phyloP scores from a whole-genome alignment of 2,797 vertebrate species.

The Artibeus jamaicensis region DNA sequence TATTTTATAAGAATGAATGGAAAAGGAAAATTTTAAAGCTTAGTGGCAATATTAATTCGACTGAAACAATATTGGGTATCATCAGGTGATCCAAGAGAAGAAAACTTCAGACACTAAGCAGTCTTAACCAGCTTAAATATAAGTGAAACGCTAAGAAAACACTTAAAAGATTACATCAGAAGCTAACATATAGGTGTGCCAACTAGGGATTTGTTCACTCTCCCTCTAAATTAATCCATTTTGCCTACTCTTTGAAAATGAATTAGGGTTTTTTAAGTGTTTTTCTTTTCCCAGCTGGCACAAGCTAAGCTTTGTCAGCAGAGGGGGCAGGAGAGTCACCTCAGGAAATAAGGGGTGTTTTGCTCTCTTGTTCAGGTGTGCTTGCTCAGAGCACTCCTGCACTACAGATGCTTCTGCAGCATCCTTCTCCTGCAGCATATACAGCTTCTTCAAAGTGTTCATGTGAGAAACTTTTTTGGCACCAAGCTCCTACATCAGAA shows the following conservation, averaged over 20 bases:
- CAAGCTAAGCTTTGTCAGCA: neutral
- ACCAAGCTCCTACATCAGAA: neutral
- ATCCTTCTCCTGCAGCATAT: neutral
- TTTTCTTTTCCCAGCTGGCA: neutral
- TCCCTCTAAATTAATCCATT: neutral
- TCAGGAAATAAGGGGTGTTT: neutral
- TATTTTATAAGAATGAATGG: neutral
- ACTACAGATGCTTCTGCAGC: neutral
- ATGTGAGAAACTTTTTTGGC: neutral
- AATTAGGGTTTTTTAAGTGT: neutral
- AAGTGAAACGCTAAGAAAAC: conserved; percentile 18
- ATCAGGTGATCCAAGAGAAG: neutral
- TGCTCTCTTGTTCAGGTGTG: neutral
- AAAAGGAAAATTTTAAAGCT: neutral
- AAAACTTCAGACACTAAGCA: neutral
- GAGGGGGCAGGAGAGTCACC: neutral
- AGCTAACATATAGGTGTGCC: neutral
- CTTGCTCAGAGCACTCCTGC: neutral
- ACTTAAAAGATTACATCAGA: neutral
- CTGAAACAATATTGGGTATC: neutral
- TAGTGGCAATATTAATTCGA: neutral
- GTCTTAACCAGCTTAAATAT: neutral
- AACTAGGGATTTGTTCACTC: neutral
- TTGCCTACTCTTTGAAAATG: conserved; percentile 1
- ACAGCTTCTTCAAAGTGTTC: neutral